A percentile compares a stretch with the other conserved stretches of the same genome.
Evolutionary conservation across 2,113 vertebrate genomes (phyloP).

Genomic region (Gobiocypris rarus): DNA sequence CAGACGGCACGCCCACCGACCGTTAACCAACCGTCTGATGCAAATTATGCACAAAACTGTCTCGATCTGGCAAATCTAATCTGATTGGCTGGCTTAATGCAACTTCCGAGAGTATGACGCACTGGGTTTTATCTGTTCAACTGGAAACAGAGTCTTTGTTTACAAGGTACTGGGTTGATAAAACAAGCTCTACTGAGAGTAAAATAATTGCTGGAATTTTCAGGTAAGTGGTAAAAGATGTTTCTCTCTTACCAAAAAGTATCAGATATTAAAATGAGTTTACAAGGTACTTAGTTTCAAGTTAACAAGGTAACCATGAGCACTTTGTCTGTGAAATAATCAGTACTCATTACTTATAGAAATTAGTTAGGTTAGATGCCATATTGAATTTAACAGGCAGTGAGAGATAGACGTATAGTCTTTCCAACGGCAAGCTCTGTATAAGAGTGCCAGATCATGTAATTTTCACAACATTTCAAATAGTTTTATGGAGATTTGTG

Average conservation of each 20-base stretch:
- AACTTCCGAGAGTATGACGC: neutral
- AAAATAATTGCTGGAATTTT: neutral
- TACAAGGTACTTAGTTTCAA: neutral
- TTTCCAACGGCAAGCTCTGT: too few relatives aligned
- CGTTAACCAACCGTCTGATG: slow-evolving; percentile 14
- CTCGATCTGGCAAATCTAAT: neutral
- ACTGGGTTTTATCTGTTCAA: neutral
- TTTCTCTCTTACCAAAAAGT: neutral
- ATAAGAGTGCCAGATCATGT: too few relatives aligned
- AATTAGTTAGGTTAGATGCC: too few relatives aligned
- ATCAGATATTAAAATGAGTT: neutral
- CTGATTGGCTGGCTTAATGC: neutral
- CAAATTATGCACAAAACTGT: neutral
- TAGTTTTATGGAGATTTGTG: too few relatives aligned
- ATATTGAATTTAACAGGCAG: too few relatives aligned
- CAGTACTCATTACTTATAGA: neutral
- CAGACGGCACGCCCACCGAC: slow-evolving; percentile 49
- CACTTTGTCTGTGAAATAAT: neutral
- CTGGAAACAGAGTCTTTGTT: neutral
- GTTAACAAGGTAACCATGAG: neutral
- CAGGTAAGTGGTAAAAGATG: too few relatives aligned
- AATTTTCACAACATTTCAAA: too few relatives aligned
- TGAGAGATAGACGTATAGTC: too few relatives aligned
- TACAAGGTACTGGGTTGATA: neutral
- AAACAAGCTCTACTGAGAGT: neutral